Percentiles rank a stretch among this genome's conserved stretches.
Conservation (phyloP, 2,888 invertebrate genomes). For the Alsophila aescularia region DNA sequence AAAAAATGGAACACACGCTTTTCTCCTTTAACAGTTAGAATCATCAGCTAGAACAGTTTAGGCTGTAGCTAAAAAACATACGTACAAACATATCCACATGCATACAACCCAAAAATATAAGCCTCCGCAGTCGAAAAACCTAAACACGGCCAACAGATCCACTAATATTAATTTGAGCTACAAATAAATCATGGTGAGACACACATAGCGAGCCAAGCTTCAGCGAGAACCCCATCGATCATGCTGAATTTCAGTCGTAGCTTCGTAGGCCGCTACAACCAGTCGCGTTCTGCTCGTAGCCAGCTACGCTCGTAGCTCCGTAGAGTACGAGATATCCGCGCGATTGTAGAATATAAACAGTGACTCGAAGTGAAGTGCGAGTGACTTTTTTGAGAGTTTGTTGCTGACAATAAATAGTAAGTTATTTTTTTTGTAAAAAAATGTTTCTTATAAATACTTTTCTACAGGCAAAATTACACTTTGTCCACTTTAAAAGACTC, state of each 20-base stretch:
- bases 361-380: conserved; percentile 40
- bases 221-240: conserved; percentile 54
- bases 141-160: conserved; percentile 2
- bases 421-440: neutral
- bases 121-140: neutral
- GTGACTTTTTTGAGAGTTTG: conserved; percentile 18
- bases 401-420: conserved; percentile 12
- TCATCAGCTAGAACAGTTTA: no score
- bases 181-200: conserved; percentile 40
- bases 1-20: no score
- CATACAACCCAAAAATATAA: no score
- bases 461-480: no score
- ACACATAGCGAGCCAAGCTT: conserved; percentile 38
- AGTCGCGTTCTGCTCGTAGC: conserved; percentile 68
- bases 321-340: conserved; percentile 44
- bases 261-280: conserved; percentile 41
- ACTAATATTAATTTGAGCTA: conserved; percentile 32
- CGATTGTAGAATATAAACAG: conserved; percentile 38
- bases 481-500: neutral
- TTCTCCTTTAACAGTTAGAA: no score
- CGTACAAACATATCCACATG: no score
- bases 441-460: no score
- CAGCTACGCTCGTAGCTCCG: conserved; percentile 62
- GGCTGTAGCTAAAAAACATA: no score
- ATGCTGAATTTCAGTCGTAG: conserved; percentile 34